Evolutionary conservation across 2,888 invertebrate genomes (phyloP).

Genomic region (Harpalus rubripes): DNA sequence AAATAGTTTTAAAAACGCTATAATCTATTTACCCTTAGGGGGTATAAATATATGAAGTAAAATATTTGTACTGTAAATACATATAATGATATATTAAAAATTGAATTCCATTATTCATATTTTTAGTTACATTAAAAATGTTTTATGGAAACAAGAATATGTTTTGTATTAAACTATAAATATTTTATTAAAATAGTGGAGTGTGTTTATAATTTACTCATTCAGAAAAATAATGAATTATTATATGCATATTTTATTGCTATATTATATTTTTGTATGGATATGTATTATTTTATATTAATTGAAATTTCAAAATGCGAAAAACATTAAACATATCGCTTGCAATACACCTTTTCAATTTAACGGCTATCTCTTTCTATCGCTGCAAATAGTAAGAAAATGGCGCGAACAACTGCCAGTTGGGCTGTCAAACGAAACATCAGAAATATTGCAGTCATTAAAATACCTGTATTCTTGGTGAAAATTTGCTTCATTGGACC

Average conservation of each 20-base stretch:
- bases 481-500: no score
- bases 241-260: not conserved
- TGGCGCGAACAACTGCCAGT: no score
- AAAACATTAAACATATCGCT: not conserved
- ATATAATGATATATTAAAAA: not conserved
- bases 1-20: constrained; percentile 7
- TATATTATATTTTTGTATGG: not conserved
- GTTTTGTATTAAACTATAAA: not conserved
- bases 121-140: not conserved
- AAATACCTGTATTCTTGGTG: no score
- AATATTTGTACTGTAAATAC: not conserved
- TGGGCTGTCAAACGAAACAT: no score
- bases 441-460: no score
- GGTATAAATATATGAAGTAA: not conserved
- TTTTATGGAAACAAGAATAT: not conserved
- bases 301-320: constrained; percentile 3
- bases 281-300: not conserved
- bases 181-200: not conserved
- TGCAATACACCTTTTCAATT: no score
- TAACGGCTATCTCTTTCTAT: no score
- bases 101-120: not conserved
- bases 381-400: no score
- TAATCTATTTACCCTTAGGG: constrained; percentile 1
- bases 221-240: not conserved
- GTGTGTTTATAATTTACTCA: not conserved